phyloP scores from a whole-genome alignment of 2,797 vertebrate genomes.

The Lutjanus campechanus region DNA sequence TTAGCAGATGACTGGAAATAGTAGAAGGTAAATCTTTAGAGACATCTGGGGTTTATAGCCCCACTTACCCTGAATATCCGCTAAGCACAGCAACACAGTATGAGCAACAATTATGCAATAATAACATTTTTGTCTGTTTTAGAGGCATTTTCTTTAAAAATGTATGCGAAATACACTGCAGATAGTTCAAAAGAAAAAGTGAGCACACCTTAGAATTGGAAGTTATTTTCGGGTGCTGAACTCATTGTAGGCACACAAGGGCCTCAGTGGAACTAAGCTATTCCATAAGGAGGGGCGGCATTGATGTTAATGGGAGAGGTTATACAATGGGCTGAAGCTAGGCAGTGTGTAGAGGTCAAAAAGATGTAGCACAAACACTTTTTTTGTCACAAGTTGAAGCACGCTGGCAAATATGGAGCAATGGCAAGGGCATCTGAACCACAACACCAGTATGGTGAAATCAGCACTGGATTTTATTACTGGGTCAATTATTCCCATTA shows the following conservation, averaged over 20 bases:
- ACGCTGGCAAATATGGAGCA: constrained; percentile 14
- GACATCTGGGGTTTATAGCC: constrained; percentile 58
- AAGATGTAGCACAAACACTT: constrained; percentile 49
- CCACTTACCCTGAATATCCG: constrained; percentile 7
- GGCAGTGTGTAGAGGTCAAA: constrained; percentile 51
- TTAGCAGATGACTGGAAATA: constrained; percentile 70
- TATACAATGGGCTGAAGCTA: constrained; percentile 50
- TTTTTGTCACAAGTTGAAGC: constrained; percentile 21
- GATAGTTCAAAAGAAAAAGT: constrained; percentile 13
- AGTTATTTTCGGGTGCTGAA: constrained; percentile 62
- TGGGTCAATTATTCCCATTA: neutral
- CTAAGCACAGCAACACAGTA: constrained; percentile 14
- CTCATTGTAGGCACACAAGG: constrained; percentile 60
- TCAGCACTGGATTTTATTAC: neutral
- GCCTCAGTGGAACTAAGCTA: constrained; percentile 66
- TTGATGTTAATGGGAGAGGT: constrained; percentile 58
- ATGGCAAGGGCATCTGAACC: neutral
- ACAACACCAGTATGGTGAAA: neutral
- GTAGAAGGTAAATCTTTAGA: constrained; percentile 53
- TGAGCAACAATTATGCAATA: neutral
- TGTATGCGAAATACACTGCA: neutral
- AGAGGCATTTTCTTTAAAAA: constrained; percentile 5
- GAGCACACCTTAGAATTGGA: constrained; percentile 31
- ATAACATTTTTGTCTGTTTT: constrained; percentile 16
- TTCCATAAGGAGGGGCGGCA: constrained; percentile 69